These are phyloP conservation scores for Lophochroa leadbeateri DNA, from an alignment of 2,113 vertebrate species.

Conservation along the genomic window DNA sequence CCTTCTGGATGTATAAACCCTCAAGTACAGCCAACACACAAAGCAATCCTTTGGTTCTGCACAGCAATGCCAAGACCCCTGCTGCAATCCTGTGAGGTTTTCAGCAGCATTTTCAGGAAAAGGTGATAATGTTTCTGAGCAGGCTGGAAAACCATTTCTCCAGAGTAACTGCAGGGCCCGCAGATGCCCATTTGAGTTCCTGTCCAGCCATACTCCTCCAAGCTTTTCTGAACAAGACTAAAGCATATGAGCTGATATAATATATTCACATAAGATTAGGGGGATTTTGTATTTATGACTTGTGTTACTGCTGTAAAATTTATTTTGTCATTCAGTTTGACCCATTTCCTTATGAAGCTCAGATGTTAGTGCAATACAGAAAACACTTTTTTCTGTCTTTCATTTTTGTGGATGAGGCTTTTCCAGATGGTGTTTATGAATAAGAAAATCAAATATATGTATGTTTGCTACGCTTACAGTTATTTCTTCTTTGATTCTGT, in stretches of 20 bases:
- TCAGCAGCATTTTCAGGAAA: neutral
- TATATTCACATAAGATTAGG: neutral
- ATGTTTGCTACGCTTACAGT: neutral
- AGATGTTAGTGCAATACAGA: neutral
- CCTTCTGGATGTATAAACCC: neutral
- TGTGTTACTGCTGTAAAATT: neutral
- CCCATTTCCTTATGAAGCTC: neutral
- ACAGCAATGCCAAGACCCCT: neutral
- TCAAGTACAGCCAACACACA: neutral
- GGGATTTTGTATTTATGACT: neutral
- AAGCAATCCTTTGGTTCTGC: neutral
- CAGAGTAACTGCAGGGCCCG: fast-evolving
- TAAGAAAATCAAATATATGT: neutral
- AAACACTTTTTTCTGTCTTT: neutral
- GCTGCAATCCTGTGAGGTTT: neutral
- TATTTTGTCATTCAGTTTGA: neutral
- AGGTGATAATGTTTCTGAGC: neutral
- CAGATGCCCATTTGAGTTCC: neutral
- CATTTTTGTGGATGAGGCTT: neutral
- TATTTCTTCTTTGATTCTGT: neutral
- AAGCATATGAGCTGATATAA: neutral
- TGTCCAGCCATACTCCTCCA: neutral
- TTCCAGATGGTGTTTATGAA: neutral
- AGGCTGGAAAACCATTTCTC: neutral
- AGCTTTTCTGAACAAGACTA: neutral